These are phyloP conservation scores for Helarctos malayanus DNA, from an alignment of 2,797 vertebrate species.

Conservation along the genomic window DNA sequence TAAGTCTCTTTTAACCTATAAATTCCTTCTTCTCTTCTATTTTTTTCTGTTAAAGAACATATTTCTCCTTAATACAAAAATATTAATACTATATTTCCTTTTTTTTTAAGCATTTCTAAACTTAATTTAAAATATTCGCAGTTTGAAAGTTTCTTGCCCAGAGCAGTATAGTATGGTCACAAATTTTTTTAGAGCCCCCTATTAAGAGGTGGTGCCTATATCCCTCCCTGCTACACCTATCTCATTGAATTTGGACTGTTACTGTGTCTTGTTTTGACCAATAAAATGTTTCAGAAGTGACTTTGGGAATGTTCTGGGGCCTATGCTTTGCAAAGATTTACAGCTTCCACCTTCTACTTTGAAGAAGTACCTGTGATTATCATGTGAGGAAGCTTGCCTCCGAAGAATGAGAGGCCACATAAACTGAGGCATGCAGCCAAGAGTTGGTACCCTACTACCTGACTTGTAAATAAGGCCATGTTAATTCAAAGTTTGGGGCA, in stretches of 20 bases:
- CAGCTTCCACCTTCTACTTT: not conserved
- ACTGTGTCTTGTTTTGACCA: not conserved
- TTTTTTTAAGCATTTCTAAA: not conserved
- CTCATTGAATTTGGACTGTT: not conserved
- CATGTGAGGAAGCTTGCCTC: not conserved
- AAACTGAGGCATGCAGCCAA: not conserved
- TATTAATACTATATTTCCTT: not conserved
- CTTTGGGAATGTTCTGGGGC: not conserved
- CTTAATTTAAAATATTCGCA: not conserved
- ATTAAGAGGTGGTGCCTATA: not conserved
- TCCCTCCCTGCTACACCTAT: not conserved
- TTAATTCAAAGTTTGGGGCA: not conserved
- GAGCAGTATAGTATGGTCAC: not conserved
- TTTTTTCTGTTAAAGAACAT: not conserved
- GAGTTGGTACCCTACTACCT: not conserved
- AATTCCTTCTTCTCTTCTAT: not conserved
- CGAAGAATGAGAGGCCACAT: not conserved
- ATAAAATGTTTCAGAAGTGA: not conserved
- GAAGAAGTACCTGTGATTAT: not conserved
- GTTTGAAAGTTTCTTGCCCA: not conserved
- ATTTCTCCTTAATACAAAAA: slow-evolving; percentile 35
- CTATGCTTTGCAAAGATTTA: not conserved
- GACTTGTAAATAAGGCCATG: not conserved
- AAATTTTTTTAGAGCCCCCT: not conserved
- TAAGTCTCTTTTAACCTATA: not conserved